These are phyloP conservation scores for Neogobius melanostomus DNA, from an alignment of 2,113 vertebrate genomes.

Conservation along the genomic window DNA sequence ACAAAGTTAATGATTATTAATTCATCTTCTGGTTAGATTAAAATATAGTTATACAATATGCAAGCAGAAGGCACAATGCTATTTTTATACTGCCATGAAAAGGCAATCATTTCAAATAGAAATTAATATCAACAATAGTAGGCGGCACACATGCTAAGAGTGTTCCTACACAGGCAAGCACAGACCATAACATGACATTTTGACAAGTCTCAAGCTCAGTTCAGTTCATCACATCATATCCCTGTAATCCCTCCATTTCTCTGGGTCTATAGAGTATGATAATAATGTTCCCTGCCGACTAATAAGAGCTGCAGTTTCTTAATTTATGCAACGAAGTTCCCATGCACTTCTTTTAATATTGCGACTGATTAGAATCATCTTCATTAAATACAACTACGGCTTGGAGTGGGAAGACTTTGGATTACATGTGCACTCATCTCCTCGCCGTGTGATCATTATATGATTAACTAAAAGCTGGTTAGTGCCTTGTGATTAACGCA, in stretches of 20 bases:
- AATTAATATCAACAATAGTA: too few relatives aligned
- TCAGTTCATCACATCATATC: neutral
- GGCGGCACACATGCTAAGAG: too few relatives aligned
- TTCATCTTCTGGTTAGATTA: too few relatives aligned
- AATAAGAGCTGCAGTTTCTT: neutral
- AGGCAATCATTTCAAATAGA: too few relatives aligned
- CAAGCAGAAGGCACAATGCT: too few relatives aligned
- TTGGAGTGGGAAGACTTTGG: neutral
- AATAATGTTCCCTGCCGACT: neutral
- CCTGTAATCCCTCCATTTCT: neutral
- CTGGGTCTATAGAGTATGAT: neutral
- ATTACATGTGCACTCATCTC: slow-evolving; percentile 1
- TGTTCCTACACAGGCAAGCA: too few relatives aligned
- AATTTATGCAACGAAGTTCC: slow-evolving; percentile 12
- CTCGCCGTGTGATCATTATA: neutral
- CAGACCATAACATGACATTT: too few relatives aligned
- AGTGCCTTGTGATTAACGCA: neutral
- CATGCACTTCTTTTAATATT: neutral
- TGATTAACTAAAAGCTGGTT: neutral
- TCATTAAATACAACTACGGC: neutral
- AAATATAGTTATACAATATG: too few relatives aligned
- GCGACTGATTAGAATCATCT: slow-evolving; percentile 5
- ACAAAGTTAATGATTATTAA: too few relatives aligned
- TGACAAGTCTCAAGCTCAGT: neutral
- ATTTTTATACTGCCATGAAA: too few relatives aligned